phyloP scores from a whole-genome alignment of 1,140 invertebrate species.

The Eueides isabella region DNA sequence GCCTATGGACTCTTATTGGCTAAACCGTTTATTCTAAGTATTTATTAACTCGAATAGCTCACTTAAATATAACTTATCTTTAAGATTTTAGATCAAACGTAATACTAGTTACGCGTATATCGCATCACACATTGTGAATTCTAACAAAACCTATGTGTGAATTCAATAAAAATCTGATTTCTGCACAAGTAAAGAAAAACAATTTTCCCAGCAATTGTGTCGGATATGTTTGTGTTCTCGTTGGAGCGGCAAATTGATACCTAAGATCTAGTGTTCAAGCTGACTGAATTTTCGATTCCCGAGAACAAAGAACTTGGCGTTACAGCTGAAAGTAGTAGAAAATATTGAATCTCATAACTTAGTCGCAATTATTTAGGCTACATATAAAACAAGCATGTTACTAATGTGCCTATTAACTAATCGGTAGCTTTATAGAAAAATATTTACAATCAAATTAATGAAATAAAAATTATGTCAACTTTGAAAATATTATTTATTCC shows the following conservation, averaged over 20 bases:
- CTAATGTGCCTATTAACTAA: not conserved
- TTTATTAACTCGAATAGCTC: no score
- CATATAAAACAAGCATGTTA: not conserved
- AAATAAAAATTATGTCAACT: not conserved
- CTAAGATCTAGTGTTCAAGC: constrained; percentile 25
- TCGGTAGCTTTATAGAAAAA: not conserved
- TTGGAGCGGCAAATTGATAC: constrained; percentile 37
- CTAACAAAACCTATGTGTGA: not conserved
- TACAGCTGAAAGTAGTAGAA: not conserved
- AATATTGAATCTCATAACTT: not conserved
- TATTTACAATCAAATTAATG: not conserved
- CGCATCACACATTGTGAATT: not conserved
- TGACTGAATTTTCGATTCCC: constrained; percentile 26
- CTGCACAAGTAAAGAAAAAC: constrained; percentile 25
- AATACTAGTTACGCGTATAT: no score
- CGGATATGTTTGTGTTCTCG: constrained; percentile 28
- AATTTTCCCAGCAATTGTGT: constrained; percentile 28
- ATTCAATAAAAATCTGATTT: not conserved
- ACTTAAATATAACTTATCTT: no score
- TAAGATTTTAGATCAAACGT: no score
- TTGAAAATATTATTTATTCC: not conserved
- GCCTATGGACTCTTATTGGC: not conserved
- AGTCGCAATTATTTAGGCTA: not conserved
- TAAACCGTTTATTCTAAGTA: not conserved
- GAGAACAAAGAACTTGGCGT: constrained; percentile 24